These are phyloP conservation scores for Zygaena filipendulae DNA, from an alignment of 2,888 invertebrate genomes.

Conservation along the genomic window DNA sequence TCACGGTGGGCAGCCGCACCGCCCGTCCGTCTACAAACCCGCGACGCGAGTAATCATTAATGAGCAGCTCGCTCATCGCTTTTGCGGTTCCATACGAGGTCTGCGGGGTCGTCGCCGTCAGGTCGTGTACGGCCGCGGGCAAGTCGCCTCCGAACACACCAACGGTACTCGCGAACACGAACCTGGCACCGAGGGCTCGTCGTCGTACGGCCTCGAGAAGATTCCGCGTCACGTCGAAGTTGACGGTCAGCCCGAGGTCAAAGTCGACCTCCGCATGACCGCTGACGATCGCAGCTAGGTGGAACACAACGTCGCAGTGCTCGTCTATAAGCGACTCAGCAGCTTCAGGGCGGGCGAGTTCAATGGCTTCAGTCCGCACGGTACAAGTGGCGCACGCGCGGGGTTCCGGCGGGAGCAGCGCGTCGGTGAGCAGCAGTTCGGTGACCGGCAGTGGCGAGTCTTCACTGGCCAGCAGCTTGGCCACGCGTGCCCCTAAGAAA, in stretches of 20 bases:
- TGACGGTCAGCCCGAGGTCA: conserved; percentile 42
- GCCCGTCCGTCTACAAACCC: conserved; percentile 40
- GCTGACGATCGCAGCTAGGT: conserved; percentile 51
- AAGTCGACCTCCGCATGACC: conserved; percentile 49
- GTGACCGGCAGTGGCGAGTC: conserved; percentile 23
- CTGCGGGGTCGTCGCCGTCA: conserved; percentile 36
- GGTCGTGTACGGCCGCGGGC: conserved; percentile 30
- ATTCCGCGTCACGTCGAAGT: conserved; percentile 43
- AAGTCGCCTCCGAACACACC: conserved; percentile 43
- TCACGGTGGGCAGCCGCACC: conserved; percentile 46
- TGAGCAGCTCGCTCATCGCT: conserved; percentile 45
- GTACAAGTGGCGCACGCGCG: conserved; percentile 13
- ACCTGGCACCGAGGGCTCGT: conserved; percentile 24
- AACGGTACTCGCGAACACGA: conserved; percentile 41
- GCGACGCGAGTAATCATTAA: conserved; percentile 46
- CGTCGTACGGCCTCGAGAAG: conserved; percentile 38
- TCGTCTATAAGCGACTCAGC: conserved; percentile 25
- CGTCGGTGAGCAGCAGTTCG: conserved; percentile 27
- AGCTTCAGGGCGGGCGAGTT: conserved; percentile 24
- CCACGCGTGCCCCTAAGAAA: conserved; percentile 34
- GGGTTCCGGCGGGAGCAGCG: conserved; percentile 18
- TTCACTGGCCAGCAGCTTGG: conserved; percentile 24
- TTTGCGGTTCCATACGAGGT: conserved; percentile 50
- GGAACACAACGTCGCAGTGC: conserved; percentile 34
- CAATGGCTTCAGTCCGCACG: conserved; percentile 23